Conservation (phyloP, 2,797 vertebrate species). For the Pelodytes ibericus region DNA sequence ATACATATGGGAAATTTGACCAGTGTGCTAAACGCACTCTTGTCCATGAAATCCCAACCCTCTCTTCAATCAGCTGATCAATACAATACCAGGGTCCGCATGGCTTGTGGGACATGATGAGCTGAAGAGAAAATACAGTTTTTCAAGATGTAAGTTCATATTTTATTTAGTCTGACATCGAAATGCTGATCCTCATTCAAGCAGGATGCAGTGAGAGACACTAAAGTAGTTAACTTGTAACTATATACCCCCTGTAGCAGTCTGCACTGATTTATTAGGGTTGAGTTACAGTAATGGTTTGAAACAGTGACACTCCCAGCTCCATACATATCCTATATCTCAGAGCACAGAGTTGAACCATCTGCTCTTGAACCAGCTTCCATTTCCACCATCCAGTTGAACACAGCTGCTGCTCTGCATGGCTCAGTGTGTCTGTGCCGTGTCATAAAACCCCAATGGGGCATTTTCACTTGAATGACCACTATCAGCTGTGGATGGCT, state of each 20-base stretch:
- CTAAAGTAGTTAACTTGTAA: constrained; percentile 39
- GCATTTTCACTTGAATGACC: constrained; percentile 21
- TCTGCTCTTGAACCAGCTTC: constrained; percentile 40
- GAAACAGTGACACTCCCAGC: constrained; percentile 26
- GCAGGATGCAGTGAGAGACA: constrained; percentile 11
- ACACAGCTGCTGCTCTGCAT: constrained; percentile 43
- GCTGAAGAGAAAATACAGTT: neutral
- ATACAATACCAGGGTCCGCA: neutral
- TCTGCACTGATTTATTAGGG: constrained; percentile 47
- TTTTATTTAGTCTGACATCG: neutral
- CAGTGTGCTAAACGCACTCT: neutral
- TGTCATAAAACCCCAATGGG: constrained; percentile 12
- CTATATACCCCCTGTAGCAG: constrained; percentile 33
- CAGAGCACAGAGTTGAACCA: constrained; percentile 34
- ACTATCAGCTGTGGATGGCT: neutral
- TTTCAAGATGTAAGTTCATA: neutral
- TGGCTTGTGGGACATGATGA: neutral
- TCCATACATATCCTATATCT: constrained; percentile 35
- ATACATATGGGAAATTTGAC: neutral
- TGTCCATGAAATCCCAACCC: neutral
- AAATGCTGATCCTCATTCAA: constrained; percentile 13
- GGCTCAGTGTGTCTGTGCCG: constrained; percentile 8
- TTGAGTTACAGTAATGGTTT: constrained; percentile 50
- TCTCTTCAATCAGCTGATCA: neutral
- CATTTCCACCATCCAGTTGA: constrained; percentile 35